A percentile compares a stretch with the other conserved stretches of the same genome.
These are phyloP conservation scores for Rhagologus leucostigma DNA, from an alignment of 2,113 vertebrate genomes.

Conservation along the genomic window DNA sequence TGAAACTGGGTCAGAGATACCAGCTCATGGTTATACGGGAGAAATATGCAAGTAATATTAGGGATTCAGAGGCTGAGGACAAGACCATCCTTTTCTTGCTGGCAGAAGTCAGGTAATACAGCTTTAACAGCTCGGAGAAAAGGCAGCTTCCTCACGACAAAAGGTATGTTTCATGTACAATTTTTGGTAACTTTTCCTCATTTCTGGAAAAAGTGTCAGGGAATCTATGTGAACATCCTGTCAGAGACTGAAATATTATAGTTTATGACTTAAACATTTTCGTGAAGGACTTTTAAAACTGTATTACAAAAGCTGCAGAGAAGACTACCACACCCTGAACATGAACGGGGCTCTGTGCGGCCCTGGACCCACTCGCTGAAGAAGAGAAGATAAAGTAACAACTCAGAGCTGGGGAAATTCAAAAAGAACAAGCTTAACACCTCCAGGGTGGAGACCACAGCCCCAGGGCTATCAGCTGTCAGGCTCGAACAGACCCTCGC, in stretches of 20 bases:
- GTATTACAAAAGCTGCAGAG: not conserved
- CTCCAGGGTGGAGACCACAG: not conserved
- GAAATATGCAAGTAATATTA: not conserved
- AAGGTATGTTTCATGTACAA: not conserved
- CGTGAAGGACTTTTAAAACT: not conserved
- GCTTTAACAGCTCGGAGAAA: not conserved
- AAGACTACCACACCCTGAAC: not conserved
- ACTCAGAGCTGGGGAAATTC: not conserved
- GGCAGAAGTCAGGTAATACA: not conserved
- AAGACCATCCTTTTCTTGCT: not conserved
- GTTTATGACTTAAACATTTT: not conserved
- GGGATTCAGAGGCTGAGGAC: not conserved
- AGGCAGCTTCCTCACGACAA: not conserved
- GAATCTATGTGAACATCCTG: not conserved
- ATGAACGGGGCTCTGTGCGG: not conserved
- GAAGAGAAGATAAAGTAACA: not conserved
- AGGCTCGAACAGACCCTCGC: not conserved
- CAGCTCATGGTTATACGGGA: not conserved
- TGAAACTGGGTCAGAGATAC: conserved; percentile 42
- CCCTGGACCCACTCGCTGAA: accelerated
- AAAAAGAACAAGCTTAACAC: not conserved
- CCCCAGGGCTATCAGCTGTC: not conserved
- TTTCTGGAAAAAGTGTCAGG: not conserved
- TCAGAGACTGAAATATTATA: not conserved
- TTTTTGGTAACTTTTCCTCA: not conserved